These are phyloP conservation scores for Cremastinae sp. DNA, from an alignment of 2,888 invertebrate species.

Conservation along the genomic window DNA sequence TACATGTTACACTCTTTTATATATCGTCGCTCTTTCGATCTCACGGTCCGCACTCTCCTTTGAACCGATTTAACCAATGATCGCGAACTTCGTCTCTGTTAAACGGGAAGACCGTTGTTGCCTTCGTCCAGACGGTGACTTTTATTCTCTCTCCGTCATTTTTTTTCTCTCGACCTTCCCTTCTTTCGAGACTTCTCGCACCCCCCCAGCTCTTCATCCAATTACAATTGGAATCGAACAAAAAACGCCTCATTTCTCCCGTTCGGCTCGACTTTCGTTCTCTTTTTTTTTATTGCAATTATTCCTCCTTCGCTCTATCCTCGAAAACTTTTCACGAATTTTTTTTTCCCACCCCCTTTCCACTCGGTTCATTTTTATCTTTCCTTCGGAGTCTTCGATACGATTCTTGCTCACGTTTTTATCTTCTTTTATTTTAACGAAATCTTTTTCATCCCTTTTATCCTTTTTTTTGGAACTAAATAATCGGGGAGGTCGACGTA, in stretches of 20 bases:
- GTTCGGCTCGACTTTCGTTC: background rate
- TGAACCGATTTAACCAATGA: constrained; percentile 7
- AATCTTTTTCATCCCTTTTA: constrained; percentile 1
- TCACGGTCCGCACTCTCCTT: constrained; percentile 11
- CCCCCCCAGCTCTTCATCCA: constrained; percentile 43
- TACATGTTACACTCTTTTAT: background rate
- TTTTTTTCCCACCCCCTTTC: background rate
- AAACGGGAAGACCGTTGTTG: constrained; percentile 9
- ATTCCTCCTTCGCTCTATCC: background rate
- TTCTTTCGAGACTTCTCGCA: constrained; percentile 10
- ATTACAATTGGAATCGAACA: constrained; percentile 51
- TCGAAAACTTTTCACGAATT: background rate
- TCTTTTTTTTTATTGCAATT: background rate
- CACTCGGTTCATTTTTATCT: background rate
- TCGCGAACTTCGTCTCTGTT: background rate
- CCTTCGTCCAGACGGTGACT: constrained; percentile 22
- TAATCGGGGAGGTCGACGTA: constrained; percentile 13
- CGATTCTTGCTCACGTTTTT: too few relatives aligned
- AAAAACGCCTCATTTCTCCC: constrained; percentile 46
- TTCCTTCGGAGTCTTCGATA: background rate
- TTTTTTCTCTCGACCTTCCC: background rate
- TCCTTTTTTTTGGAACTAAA: constrained; percentile 2
- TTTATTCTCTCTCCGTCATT: constrained; percentile 2
- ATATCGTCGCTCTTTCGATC: constrained; percentile 1
- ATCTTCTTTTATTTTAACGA: background rate